Conservation (phyloP, 2,888 invertebrate genomes). For the Eutolmus rufibarbis region DNA sequence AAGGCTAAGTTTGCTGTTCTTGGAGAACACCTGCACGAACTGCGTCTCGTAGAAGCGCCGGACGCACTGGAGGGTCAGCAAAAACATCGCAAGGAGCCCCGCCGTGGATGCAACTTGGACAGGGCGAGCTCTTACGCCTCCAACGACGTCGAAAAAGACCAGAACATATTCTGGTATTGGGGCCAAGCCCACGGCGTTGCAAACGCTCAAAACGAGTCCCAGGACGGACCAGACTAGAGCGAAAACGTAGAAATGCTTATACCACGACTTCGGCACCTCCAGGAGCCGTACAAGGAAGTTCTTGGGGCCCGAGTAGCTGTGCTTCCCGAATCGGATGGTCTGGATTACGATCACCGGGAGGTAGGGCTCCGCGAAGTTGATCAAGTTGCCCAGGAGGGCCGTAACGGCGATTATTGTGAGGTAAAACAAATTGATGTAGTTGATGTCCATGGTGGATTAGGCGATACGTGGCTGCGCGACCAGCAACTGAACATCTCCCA, state of each 20-base stretch:
- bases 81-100: conserved; percentile 67
- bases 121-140: conserved; percentile 61
- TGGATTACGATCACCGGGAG: conserved; percentile 72
- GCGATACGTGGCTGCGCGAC: background rate
- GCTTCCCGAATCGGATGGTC: conserved; percentile 77
- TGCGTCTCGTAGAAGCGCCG: conserved; percentile 83
- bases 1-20: conserved; percentile 78
- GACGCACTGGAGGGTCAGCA: conserved; percentile 74
- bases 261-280: conserved; percentile 82
- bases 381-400: conserved; percentile 68
- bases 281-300: conserved; percentile 60
- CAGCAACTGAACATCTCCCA: background rate
- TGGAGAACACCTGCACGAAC: conserved; percentile 81
- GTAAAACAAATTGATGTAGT: conserved; percentile 56
- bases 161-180: conserved; percentile 63
- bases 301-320: conserved; percentile 66
- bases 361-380: conserved; percentile 71
- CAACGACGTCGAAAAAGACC: conserved; percentile 56
- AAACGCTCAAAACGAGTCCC: conserved; percentile 52
- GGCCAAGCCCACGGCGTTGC: conserved; percentile 61
- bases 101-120: conserved; percentile 58
- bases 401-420: conserved; percentile 57
- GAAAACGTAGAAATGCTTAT: conserved; percentile 80
- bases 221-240: conserved; percentile 67
- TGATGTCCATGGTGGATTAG: conserved; percentile 47